A percentile compares a stretch with the other conserved stretches of the same genome.
These are phyloP conservation scores for Diachrysia chrysitis DNA, from an alignment of 2,888 invertebrate species.

Conservation along the genomic window DNA sequence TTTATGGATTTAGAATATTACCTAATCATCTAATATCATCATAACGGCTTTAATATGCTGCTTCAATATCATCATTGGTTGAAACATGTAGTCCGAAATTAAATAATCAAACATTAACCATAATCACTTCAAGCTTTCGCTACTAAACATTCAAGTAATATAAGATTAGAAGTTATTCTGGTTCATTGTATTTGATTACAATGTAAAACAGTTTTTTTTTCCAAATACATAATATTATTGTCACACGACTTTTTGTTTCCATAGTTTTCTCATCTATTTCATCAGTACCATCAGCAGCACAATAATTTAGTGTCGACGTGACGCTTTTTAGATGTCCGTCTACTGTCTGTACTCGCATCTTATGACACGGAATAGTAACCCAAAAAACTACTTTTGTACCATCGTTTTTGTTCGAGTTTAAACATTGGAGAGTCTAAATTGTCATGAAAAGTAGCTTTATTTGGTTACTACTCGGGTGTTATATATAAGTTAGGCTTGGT, in stretches of 20 bases:
- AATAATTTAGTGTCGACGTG: constrained; percentile 69
- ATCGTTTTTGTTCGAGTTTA: too few species aligned
- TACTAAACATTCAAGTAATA: constrained; percentile 45
- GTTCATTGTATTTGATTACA: constrained; percentile 47
- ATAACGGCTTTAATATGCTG: constrained; percentile 40
- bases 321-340: constrained; percentile 73
- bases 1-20: constrained; percentile 61
- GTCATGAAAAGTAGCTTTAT: background rate
- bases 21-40: constrained; percentile 30
- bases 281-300: constrained; percentile 78
- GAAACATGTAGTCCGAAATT: constrained; percentile 9
- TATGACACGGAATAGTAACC: constrained; percentile 25
- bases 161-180: constrained; percentile 54
- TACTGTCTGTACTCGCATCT: constrained; percentile 63
- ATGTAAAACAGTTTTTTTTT: constrained; percentile 62
- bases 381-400: too few species aligned
- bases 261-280: constrained; percentile 66
- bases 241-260: constrained; percentile 70
- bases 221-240: constrained; percentile 75
- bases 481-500: too few species aligned
- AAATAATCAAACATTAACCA: constrained; percentile 18
- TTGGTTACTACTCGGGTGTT: too few species aligned
- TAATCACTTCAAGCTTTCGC: constrained; percentile 56
- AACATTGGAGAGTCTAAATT: too few species aligned
- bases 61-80: constrained; percentile 27